Percentiles rank a stretch among this genome's conserved stretches.
These are phyloP conservation scores for Rhombomys opimus DNA, from an alignment of 2,113 vertebrate genomes.

Conservation along the genomic window DNA sequence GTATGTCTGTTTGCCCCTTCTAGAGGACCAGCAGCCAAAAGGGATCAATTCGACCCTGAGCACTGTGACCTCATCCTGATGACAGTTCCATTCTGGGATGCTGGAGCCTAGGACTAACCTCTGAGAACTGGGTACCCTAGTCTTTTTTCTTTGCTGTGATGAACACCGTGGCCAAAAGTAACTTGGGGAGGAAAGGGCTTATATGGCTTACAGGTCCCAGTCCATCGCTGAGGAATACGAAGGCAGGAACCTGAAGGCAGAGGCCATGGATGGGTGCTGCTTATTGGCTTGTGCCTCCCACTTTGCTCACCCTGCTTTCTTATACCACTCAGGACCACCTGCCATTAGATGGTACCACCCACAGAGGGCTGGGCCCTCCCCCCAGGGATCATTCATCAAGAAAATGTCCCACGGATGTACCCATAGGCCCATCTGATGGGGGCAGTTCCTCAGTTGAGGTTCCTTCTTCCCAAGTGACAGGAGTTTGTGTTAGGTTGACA, in stretches of 20 bases:
- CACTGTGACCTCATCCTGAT: neutral
- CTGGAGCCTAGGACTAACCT: too few relatives aligned
- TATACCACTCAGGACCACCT: neutral
- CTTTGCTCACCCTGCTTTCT: neutral
- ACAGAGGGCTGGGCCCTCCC: neutral
- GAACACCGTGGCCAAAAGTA: neutral
- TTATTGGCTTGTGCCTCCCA: neutral
- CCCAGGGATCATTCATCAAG: neutral
- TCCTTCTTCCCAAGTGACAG: neutral
- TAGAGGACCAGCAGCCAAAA: neutral
- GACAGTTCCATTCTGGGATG: neutral
- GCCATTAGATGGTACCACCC: neutral
- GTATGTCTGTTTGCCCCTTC: neutral
- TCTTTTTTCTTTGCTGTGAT: neutral
- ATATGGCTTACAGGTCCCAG: neutral
- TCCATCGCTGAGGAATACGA: neutral
- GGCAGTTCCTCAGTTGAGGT: neutral
- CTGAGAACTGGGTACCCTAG: accelerated
- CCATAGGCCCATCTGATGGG: neutral
- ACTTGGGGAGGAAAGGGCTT: neutral
- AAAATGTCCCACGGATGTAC: neutral
- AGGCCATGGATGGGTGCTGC: neutral
- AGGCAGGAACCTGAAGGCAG: neutral
- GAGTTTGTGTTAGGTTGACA: neutral
- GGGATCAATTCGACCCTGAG: accelerated